Percentiles rank a stretch among this genome's conserved stretches.
phyloP scores from a whole-genome alignment of 2,113 vertebrate species.

The Stictonetta naevosa region DNA sequence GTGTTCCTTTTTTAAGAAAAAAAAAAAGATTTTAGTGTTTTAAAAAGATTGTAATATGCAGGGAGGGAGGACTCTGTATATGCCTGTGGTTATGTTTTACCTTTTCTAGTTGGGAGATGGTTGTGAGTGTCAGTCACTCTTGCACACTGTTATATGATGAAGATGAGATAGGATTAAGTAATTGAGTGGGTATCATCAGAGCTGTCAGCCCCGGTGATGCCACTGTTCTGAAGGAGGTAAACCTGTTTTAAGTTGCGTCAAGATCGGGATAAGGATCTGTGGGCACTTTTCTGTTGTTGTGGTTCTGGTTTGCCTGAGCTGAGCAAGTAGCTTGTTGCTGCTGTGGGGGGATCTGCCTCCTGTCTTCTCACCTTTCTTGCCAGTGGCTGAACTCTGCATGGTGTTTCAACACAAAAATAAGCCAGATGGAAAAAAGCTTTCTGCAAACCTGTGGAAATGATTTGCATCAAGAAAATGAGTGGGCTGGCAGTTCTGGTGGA shows the following conservation, averaged over 20 bases:
- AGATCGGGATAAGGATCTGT: background rate
- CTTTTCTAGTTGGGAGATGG: background rate
- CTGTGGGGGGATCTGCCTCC: background rate
- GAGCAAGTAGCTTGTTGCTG: background rate
- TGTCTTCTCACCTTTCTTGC: background rate
- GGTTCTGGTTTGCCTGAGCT: background rate
- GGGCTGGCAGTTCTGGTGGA: background rate
- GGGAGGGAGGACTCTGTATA: accelerated
- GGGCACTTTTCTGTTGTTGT: background rate
- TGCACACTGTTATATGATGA: background rate
- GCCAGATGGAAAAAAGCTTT: background rate
- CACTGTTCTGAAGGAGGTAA: background rate
- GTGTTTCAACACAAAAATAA: background rate
- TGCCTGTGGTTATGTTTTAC: background rate
- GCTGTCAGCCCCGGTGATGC: background rate
- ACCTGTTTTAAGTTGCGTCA: background rate
- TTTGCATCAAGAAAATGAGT: background rate
- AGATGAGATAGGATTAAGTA: background rate
- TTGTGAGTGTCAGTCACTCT: background rate
- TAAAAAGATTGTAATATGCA: background rate
- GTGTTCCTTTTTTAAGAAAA: background rate
- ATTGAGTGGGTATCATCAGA: background rate
- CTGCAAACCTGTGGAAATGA: background rate
- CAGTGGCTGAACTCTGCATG: background rate
- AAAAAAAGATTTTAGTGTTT: background rate